These are phyloP conservation scores for Clarias macrocephalus DNA, from an alignment of 2,113 vertebrate species.

Conservation along the genomic window DNA sequence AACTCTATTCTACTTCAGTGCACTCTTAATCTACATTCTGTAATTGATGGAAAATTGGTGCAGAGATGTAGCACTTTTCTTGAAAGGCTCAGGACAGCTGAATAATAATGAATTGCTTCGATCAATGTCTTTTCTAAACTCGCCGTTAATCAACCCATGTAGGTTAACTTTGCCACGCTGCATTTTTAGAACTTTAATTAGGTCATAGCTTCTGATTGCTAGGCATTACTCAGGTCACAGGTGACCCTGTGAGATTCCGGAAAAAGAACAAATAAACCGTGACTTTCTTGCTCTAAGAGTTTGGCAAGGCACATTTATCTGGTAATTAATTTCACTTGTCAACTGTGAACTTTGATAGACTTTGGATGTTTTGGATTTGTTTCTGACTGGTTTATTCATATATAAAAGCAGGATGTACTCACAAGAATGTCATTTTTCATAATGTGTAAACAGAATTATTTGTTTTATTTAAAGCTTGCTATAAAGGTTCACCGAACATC, in stretches of 20 bases:
- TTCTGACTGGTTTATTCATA: background rate
- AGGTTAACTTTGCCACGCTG: background rate
- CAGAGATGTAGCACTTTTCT: slow-evolving; percentile 5
- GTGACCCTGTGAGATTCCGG: background rate
- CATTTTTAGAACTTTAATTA: slow-evolving; percentile 20
- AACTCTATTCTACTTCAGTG: background rate
- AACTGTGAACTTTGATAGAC: background rate
- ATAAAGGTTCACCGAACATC: background rate
- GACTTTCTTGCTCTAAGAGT: background rate
- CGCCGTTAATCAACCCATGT: background rate
- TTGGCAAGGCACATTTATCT: background rate
- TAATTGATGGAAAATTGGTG: slow-evolving; percentile 6
- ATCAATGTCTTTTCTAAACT: slow-evolving; percentile 1
- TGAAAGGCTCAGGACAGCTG: slow-evolving; percentile 14
- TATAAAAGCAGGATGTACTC: background rate
- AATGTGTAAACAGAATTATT: background rate
- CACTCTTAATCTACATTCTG: background rate
- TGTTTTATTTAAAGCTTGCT: background rate
- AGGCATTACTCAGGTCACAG: background rate
- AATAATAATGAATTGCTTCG: slow-evolving; percentile 32
- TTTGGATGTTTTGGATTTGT: background rate
- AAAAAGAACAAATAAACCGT: background rate
- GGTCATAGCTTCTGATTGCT: slow-evolving; percentile 6
- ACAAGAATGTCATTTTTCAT: background rate
- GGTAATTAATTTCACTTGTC: background rate